phyloP scores from a whole-genome alignment of 92 coral and sea anemone genomes.

The Porites evermanni region DNA sequence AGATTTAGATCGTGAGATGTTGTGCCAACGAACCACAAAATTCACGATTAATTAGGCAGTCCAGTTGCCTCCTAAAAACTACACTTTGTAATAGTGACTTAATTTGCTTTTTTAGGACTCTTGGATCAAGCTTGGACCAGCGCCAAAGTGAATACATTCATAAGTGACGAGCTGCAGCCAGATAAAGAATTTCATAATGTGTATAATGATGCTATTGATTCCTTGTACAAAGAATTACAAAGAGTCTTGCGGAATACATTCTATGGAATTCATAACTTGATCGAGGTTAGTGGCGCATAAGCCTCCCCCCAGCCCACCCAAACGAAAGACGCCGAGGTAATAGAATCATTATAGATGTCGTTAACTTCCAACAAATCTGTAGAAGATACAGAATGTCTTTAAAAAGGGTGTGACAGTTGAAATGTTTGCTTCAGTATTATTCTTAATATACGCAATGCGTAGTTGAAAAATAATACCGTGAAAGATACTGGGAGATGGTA shows the following conservation, averaged over 20 bases:
- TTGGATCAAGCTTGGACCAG: neutral
- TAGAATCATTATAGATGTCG: too few species aligned
- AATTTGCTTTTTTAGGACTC: neutral
- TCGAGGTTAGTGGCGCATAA: neutral
- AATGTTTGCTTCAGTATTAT: too few species aligned
- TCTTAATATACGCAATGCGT: too few species aligned
- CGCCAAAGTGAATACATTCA: neutral
- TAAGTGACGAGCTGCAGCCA: conserved; percentile 29
- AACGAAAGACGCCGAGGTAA: too few species aligned
- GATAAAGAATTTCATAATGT: conserved; percentile 21
- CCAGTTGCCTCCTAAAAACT: neutral
- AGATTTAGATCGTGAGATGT: neutral
- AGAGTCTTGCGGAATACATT: neutral
- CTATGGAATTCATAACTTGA: conserved; percentile 1
- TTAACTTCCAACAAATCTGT: too few species aligned
- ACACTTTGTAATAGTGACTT: too few species aligned
- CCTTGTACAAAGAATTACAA: conserved; percentile 20
- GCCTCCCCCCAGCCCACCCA: neutral
- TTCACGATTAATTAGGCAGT: neutral
- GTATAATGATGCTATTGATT: conserved; percentile 16
- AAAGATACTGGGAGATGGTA: too few species aligned
- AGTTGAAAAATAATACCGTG: too few species aligned
- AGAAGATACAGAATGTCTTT: too few species aligned
- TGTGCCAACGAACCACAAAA: conserved; percentile 8
- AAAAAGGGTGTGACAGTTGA: too few species aligned